Conservation (phyloP, 2,797 vertebrate genomes). For the Poeciliopsis turneri region DNA sequence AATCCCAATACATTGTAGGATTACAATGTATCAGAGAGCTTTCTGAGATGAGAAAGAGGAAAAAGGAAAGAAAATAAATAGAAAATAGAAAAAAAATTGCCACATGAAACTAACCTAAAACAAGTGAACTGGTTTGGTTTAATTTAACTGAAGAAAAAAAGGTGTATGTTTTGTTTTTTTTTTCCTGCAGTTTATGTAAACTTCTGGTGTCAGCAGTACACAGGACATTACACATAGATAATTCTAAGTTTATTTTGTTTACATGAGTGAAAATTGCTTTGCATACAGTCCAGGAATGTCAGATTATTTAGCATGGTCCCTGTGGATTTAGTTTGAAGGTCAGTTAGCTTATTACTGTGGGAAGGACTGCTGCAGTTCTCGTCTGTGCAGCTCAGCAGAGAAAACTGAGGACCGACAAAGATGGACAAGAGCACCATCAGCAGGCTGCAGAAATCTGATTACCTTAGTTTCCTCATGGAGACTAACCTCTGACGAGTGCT, state of each 20-base stretch:
- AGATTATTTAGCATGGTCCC: conserved; percentile 53
- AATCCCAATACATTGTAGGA: conserved; percentile 27
- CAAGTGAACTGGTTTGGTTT: not conserved
- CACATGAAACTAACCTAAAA: not conserved
- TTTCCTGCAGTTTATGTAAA: not conserved
- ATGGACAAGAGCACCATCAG: conserved; percentile 55
- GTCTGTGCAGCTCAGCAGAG: conserved; percentile 10
- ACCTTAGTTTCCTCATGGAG: conserved; percentile 36
- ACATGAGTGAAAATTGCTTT: conserved; percentile 4
- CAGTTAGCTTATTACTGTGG: conserved; percentile 61
- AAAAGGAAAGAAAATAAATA: not conserved
- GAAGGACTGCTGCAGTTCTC: conserved; percentile 29
- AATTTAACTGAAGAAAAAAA: not conserved
- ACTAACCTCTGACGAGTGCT: conserved; percentile 12
- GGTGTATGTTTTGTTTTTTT: not conserved
- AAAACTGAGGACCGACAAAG: conserved; percentile 30
- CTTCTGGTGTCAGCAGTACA: not conserved
- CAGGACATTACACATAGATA: conserved; percentile 20
- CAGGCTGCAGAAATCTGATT: conserved; percentile 58
- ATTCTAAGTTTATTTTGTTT: conserved; percentile 18
- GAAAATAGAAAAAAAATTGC: not conserved
- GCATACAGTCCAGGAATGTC: conserved; percentile 14
- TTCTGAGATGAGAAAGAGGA: not conserved
- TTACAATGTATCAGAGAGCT: conserved; percentile 1
- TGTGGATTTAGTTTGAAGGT: conserved; percentile 67